A percentile compares a stretch with the other conserved stretches of the same genome.
Evolutionary conservation across 2,113 vertebrate genomes (phyloP).

Genomic region (Herpailurus yagouaroundi): DNA sequence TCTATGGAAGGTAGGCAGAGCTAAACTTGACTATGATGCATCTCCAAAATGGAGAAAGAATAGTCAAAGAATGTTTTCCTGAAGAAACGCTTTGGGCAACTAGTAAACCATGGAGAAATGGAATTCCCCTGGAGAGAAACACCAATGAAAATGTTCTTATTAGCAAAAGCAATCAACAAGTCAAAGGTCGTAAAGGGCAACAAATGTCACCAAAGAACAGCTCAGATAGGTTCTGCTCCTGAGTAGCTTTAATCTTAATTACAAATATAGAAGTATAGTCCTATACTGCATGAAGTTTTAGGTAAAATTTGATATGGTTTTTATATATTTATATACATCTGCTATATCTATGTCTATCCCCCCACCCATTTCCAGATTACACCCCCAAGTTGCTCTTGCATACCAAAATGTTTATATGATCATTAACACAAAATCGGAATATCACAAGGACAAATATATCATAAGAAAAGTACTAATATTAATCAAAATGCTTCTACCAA

Average conservation of each 20-base stretch:
- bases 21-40: neutral
- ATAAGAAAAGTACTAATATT: neutral
- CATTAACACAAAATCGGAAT: conserved; percentile 7
- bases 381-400: neutral
- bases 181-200: neutral
- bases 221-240: neutral
- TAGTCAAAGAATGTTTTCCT: neutral
- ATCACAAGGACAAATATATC: neutral
- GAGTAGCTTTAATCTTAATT: neutral
- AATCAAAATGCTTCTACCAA: neutral
- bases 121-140: neutral
- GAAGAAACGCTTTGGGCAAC: neutral
- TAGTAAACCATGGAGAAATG: neutral
- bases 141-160: neutral
- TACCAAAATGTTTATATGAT: neutral
- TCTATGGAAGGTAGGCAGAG: neutral
- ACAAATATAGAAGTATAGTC: neutral
- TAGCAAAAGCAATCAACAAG: neutral
- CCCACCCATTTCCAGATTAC: neutral
- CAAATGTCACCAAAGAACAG: neutral
- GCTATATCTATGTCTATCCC: neutral
- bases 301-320: neutral
- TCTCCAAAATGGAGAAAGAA: neutral
- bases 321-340: neutral
- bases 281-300: neutral